Conservation (phyloP, 2,888 invertebrate genomes). For the Melieria crassipennis region DNA sequence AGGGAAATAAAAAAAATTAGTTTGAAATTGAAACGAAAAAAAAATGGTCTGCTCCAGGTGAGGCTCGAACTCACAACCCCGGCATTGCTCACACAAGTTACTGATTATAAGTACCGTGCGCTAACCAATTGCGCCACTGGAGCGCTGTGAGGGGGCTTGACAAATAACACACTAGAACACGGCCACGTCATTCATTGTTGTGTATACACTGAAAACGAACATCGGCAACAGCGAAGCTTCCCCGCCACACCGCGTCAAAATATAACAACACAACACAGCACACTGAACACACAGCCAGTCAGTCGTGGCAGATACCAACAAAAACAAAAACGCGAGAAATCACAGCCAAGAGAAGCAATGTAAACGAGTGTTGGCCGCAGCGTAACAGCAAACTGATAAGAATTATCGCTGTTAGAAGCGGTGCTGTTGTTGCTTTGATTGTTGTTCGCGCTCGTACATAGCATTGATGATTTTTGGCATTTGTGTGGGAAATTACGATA, state of each 20-base stretch:
- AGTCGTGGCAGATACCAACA: conserved; percentile 17
- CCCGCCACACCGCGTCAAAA: not conserved
- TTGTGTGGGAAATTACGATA: not conserved
- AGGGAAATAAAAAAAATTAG: conserved; percentile 13
- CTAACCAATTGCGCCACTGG: conserved; percentile 99
- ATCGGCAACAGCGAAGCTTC: not conserved
- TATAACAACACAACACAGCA: not conserved
- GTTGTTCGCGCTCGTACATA: no score
- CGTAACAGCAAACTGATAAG: not conserved
- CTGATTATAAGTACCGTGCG: conserved; percentile 99
- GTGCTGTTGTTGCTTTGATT: no score
- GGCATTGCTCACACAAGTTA: conserved; percentile 94
- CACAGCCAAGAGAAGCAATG: not conserved
- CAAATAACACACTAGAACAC: conserved; percentile 47
- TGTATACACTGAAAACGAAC: not conserved
- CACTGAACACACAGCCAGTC: not conserved
- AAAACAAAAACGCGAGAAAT: conserved; percentile 9
- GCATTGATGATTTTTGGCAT: no score
- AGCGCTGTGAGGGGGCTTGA: conserved; percentile 68
- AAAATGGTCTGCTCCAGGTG: conserved; percentile 84
- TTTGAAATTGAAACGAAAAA: conserved; percentile 15
- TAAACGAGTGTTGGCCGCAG: not conserved
- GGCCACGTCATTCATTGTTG: not conserved
- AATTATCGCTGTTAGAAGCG: no score
- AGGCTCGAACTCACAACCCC: conserved; percentile 99